A percentile compares a stretch with the other conserved stretches of the same genome.
phyloP scores from a whole-genome alignment of 1,140 invertebrate species.

The Dermatophagoides farinae region DNA sequence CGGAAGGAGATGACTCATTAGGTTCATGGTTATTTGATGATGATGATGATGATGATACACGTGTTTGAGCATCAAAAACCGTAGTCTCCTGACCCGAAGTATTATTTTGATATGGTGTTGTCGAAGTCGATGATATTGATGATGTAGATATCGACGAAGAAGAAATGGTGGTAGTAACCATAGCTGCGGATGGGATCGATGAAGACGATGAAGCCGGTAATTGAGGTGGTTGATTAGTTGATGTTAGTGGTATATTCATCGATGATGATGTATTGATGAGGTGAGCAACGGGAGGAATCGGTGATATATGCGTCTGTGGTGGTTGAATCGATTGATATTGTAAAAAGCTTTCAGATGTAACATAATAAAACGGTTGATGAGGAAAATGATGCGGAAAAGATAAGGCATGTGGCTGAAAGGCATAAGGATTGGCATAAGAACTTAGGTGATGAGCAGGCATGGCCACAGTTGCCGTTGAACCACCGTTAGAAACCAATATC shows the following conservation, averaged over 20 bases:
- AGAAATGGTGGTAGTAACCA: background rate
- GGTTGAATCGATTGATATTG: background rate
- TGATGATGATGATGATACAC: background rate
- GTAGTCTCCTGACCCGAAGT: no score
- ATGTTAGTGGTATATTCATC: background rate
- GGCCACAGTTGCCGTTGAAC: no score
- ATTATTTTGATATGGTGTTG: no score
- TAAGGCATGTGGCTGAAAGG: no score
- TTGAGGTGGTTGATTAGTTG: background rate
- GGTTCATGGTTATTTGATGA: no score
- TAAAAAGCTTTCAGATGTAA: background rate
- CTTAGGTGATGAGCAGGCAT: no score
- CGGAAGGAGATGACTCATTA: no score
- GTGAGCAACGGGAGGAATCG: background rate
- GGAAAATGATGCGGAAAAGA: no score
- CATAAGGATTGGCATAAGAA: background rate
- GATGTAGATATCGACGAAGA: conserved; percentile 10
- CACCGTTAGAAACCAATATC: no score
- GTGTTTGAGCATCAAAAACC: background rate
- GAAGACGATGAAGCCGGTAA: background rate
- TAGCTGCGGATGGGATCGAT: background rate
- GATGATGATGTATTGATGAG: background rate
- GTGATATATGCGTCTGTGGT: background rate
- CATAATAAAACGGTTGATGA: background rate
- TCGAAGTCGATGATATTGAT: conserved; percentile 12